Percentiles rank a stretch among this genome's conserved stretches.
These are phyloP conservation scores for Sparidentex hasta DNA, from an alignment of 2,797 vertebrate genomes.

Conservation along the genomic window DNA sequence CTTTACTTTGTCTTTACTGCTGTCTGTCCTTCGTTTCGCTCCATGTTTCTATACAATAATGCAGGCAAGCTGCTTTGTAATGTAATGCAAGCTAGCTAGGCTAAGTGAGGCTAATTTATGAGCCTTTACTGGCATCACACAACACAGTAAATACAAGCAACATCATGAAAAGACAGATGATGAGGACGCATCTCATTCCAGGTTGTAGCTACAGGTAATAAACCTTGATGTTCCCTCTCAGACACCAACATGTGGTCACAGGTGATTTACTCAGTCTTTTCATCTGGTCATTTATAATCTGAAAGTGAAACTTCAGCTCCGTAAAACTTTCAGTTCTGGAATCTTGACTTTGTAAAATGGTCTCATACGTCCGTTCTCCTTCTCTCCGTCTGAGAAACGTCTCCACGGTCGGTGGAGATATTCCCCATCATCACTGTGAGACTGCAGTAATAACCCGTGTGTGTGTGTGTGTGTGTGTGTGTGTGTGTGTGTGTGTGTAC, in stretches of 20 bases:
- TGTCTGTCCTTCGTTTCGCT: no score
- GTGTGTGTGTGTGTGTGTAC: constrained; percentile 30
- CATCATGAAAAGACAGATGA: no score
- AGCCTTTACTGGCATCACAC: no score
- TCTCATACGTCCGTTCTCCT: background rate
- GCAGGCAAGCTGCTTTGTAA: no score
- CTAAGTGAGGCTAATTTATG: no score
- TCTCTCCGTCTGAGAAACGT: constrained; percentile 2
- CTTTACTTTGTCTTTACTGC: no score
- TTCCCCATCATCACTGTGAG: constrained; percentile 52
- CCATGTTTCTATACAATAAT: no score
- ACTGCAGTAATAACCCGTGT: constrained; percentile 48
- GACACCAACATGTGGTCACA: background rate
- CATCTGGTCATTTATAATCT: background rate
- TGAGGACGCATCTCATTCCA: background rate
- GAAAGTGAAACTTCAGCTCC: background rate
- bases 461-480: constrained; percentile 21
- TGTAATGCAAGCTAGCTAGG: no score
- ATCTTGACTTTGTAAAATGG: background rate
- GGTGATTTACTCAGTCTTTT: background rate
- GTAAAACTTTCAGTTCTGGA: background rate
- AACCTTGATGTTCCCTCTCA: no score
- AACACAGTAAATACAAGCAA: no score
- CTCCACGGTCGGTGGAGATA: constrained; percentile 22
- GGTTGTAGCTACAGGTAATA: background rate